These are phyloP conservation scores for Lophotriccus pileatus DNA, from an alignment of 2,797 vertebrate genomes.

Conservation along the genomic window DNA sequence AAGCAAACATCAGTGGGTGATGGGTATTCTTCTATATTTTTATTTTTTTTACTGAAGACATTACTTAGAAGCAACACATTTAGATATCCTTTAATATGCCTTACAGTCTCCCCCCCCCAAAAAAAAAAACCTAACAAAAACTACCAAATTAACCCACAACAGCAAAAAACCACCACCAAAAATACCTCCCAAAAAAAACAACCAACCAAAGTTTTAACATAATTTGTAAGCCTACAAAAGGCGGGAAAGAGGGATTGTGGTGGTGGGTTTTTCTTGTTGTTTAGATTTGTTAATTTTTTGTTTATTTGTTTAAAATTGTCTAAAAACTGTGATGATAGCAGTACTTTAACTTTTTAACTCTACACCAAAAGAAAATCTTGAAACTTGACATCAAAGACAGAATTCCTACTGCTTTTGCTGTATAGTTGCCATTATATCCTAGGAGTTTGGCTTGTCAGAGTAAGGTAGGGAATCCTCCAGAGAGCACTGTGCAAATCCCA, in stretches of 20 bases:
- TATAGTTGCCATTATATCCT: not conserved
- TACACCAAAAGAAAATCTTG: not conserved
- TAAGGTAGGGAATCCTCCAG: not conserved
- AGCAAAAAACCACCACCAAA: not conserved
- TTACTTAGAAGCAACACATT: not conserved
- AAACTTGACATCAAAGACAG: not conserved
- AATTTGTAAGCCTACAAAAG: not conserved
- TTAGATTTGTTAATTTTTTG: not conserved
- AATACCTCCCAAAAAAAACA: not conserved
- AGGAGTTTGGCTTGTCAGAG: not conserved
- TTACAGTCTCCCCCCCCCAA: not conserved
- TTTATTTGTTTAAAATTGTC: not conserved
- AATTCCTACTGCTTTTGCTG: not conserved
- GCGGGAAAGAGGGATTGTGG: not conserved
- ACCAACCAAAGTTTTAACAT: not conserved
- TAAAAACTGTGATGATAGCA: not conserved
- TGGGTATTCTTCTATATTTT: not conserved
- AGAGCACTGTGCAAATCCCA: not conserved
- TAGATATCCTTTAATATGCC: not conserved
- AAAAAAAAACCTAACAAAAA: accelerated
- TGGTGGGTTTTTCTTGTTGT: accelerated
- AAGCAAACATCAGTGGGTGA: not conserved
- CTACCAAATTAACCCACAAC: not conserved
- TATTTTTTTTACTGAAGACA: not conserved
- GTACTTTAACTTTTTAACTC: not conserved